phyloP scores from a whole-genome alignment of 2,113 vertebrate species.

The Datnioides undecimradiatus region DNA sequence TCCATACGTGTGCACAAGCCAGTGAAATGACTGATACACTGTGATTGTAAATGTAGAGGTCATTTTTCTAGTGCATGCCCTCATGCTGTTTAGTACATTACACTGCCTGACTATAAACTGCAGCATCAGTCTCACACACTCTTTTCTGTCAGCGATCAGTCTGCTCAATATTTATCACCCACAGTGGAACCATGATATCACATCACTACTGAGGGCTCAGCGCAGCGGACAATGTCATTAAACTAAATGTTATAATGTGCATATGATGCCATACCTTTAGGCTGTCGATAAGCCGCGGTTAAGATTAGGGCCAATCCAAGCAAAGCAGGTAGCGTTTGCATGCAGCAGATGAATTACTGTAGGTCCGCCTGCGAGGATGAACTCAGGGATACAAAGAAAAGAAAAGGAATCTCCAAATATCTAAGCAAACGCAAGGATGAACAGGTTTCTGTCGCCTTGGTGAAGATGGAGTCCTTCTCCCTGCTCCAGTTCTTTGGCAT shows the following conservation, averaged over 20 bases:
- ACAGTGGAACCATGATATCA: not conserved
- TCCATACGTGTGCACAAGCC: too few species aligned
- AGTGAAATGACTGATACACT: not conserved
- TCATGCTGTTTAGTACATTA: not conserved
- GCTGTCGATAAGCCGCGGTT: slow-evolving; percentile 13
- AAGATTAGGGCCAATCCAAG: not conserved
- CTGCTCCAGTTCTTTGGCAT: not conserved
- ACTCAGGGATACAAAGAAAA: not conserved
- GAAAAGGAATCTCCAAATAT: slow-evolving; percentile 2
- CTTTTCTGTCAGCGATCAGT: not conserved
- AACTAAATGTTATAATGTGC: not conserved
- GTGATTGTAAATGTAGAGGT: too few species aligned
- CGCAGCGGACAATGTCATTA: not conserved
- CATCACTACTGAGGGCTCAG: not conserved
- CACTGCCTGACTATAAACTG: not conserved
- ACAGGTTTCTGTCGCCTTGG: not conserved
- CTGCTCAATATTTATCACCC: not conserved
- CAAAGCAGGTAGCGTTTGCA: slow-evolving; percentile 18
- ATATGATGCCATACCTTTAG: not conserved
- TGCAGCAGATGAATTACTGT: slow-evolving; percentile 7
- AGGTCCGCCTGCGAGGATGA: not conserved
- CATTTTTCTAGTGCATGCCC: not conserved
- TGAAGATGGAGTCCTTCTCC: not conserved
- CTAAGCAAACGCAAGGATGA: slow-evolving; percentile 29
- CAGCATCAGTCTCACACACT: not conserved